Conservation (phyloP, 2,888 invertebrate genomes). For the Dicycla oo region DNA sequence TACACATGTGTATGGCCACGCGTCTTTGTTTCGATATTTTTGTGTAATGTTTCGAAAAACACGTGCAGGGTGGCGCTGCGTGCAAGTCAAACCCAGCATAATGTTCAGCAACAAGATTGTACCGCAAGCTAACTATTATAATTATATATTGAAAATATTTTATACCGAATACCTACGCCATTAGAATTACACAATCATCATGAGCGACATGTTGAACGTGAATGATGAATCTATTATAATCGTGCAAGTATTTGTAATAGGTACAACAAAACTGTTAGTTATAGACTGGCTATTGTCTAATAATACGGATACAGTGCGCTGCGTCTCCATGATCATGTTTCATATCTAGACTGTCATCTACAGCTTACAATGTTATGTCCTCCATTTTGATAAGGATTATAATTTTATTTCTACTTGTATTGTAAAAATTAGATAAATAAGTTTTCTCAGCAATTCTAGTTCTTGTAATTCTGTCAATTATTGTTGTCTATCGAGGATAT, state of each 20-base stretch:
- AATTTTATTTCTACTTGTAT: conserved; percentile 5
- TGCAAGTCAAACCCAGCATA: background rate
- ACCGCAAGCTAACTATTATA: background rate
- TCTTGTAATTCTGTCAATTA: conserved; percentile 61
- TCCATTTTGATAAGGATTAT: background rate
- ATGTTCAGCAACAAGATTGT: background rate
- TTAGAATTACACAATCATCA: background rate
- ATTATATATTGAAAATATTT: background rate
- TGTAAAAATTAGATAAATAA: conserved; percentile 51
- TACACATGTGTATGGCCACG: too few relatives aligned
- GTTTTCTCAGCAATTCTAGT: conserved; percentile 44
- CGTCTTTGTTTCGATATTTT: too few relatives aligned
- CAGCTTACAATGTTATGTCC: background rate
- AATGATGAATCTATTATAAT: background rate
- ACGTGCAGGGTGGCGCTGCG: background rate
- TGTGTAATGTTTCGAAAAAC: too few relatives aligned
- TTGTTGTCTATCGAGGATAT: conserved; percentile 31
- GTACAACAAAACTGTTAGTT: background rate
- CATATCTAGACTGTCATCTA: background rate
- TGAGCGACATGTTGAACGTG: conserved; percentile 8
- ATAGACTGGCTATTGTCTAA: background rate
- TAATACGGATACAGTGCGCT: background rate
- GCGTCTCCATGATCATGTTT: background rate
- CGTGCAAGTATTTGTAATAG: background rate
- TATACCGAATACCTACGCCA: too few relatives aligned